Evolutionary conservation across 2,888 invertebrate species (phyloP).

Genomic region (Dasysyrphus tricinctus): DNA sequence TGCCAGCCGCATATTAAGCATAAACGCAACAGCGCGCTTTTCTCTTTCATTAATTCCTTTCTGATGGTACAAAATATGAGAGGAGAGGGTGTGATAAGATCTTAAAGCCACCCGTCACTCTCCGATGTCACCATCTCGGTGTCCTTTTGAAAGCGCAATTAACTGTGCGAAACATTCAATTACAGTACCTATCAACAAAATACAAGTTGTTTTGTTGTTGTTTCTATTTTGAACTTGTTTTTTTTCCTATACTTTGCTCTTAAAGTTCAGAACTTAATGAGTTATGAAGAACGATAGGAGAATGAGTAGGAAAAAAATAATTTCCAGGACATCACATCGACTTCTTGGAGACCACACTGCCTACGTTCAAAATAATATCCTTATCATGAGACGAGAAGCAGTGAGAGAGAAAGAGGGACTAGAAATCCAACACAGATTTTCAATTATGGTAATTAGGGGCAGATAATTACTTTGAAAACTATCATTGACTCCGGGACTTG

Average conservation of each 20-base stretch:
- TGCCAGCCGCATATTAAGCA: slow-evolving; percentile 50
- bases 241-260: slow-evolving; percentile 12
- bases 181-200: slow-evolving; percentile 69
- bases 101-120: not conserved
- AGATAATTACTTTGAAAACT: slow-evolving; percentile 74
- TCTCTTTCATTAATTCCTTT: slow-evolving; percentile 41
- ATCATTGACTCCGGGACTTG: slow-evolving; percentile 64
- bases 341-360: slow-evolving; percentile 42
- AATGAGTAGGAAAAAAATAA: not conserved
- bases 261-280: slow-evolving; percentile 61
- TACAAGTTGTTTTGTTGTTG: slow-evolving; percentile 24
- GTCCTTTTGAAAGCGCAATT: slow-evolving; percentile 65
- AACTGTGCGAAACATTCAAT: slow-evolving; percentile 71
- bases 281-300: slow-evolving; percentile 50
- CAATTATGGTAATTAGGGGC: slow-evolving; percentile 74
- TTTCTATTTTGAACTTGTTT: not conserved
- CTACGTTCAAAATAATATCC: slow-evolving; percentile 57
- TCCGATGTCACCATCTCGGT: not conserved
- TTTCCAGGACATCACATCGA: slow-evolving; percentile 4
- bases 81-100: not conserved
- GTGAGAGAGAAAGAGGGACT: not conserved
- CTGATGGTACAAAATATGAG: not conserved
- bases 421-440: slow-evolving; percentile 61
- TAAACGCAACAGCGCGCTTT: slow-evolving; percentile 42
- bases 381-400: not conserved